These are phyloP conservation scores for Naja naja DNA, from an alignment of 2,113 vertebrate genomes.

Conservation along the genomic window DNA sequence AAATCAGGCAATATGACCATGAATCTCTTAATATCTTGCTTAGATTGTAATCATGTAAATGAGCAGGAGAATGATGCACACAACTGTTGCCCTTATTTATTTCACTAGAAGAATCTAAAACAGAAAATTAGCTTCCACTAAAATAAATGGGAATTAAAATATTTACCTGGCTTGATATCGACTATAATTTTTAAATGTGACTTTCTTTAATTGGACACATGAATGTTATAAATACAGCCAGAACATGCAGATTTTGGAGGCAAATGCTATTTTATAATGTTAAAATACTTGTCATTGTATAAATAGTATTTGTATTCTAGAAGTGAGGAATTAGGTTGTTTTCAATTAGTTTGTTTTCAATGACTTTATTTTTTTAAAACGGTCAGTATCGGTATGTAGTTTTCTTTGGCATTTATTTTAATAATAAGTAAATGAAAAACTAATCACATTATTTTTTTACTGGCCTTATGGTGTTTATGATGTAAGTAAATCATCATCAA, in stretches of 20 bases:
- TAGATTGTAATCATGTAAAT: not conserved
- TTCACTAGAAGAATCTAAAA: not conserved
- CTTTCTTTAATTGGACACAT: not conserved
- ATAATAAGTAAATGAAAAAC: not conserved
- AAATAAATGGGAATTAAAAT: not conserved
- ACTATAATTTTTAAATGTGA: not conserved
- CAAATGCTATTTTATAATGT: not conserved
- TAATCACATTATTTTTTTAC: not conserved
- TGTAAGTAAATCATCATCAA: constrained; percentile 25
- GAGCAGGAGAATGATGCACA: not conserved
- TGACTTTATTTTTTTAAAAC: not conserved
- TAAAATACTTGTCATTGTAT: not conserved
- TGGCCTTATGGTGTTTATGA: not conserved
- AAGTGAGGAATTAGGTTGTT: not conserved
- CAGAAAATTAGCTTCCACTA: not conserved
- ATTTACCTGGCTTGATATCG: not conserved
- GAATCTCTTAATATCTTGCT: not conserved
- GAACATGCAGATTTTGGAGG: not conserved
- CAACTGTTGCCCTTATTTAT: not conserved
- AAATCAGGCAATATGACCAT: not conserved
- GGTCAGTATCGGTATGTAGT: not conserved
- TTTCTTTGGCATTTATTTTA: constrained; percentile 30
- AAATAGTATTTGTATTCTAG: not conserved
- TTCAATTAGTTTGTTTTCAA: not conserved
- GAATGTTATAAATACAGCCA: not conserved